Conservation (phyloP, 2,113 vertebrate genomes). For the Sebastes schlegelii region DNA sequence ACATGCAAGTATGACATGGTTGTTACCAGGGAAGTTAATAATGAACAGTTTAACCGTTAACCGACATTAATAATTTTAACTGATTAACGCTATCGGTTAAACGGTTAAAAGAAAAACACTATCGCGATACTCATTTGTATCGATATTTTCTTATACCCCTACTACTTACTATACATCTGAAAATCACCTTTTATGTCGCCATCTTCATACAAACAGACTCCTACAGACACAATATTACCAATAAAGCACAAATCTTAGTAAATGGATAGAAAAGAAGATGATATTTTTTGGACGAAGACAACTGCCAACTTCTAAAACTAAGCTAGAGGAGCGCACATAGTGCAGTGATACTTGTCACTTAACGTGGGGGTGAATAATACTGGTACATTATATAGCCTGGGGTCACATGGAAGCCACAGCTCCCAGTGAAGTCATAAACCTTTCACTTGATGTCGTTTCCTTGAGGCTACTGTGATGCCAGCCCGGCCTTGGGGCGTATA, state of each 20-base stretch:
- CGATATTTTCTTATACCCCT: too few relatives aligned
- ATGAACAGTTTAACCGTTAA: too few relatives aligned
- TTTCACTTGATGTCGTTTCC: constrained; percentile 70
- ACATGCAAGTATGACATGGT: too few relatives aligned
- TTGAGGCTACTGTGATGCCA: constrained; percentile 60
- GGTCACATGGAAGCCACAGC: constrained; percentile 33
- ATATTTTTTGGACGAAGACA: neutral
- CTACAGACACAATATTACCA: neutral
- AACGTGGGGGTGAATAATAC: neutral
- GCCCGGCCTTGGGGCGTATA: constrained; percentile 64
- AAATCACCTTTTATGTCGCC: neutral
- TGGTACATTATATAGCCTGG: neutral
- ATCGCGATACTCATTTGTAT: too few relatives aligned
- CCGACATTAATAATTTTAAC: too few relatives aligned
- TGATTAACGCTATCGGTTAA: too few relatives aligned
- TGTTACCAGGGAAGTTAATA: too few relatives aligned
- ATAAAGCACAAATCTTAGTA: neutral
- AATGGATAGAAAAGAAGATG: neutral
- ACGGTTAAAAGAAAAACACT: too few relatives aligned
- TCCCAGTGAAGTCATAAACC: constrained; percentile 45
- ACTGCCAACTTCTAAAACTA: neutral
- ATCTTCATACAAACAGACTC: neutral
- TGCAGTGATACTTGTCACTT: neutral
- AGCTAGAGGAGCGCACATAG: neutral
- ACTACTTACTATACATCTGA: neutral